Evolutionary conservation across 2,888 invertebrate species (phyloP), one percentile per base, ranked within the genome.

Genomic region (Macrophya alboannulata): DNA sequence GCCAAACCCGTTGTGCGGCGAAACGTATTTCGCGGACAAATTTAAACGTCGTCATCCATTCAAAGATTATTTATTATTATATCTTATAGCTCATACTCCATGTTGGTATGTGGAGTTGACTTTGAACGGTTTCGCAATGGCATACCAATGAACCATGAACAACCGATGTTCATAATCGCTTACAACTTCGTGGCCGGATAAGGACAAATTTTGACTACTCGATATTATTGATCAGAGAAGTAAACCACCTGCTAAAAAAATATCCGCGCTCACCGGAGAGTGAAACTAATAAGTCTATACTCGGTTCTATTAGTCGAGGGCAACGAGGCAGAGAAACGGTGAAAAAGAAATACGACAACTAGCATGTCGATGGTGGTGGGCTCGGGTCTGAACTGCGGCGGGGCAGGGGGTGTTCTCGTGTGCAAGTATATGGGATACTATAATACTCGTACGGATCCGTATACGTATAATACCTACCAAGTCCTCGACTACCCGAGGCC

Each of bases 271-370:
- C 83, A 48, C 25, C 37, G 68, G 31, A 83, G 51, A 83, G 68
- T 51, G 83, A 68, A 68, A 68, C 68, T 83, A 68, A 83, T 83
- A 83, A 48, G 48, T 71, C 48, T n/a, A 68, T 45, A 45, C 31
- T 68, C 48, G 37, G 68, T 25, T 83, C 68, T 65, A 68, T 71
- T 65, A 65, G 71, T 68, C 48, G 48, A 68, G 68, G 83, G 83
- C 51, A 71, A 83, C 83, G 83, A 71, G 83, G 68, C 81, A 81
- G 43, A 81, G 81, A 81, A 62, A 81, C 59, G 62, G 43, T 62
- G 43, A 62, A 81, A 81, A 81, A 81, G 51, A 62, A 81, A 81
- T 15, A 77, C 25, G 55, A 43, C 51, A 81, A 81, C 81, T 31
- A 40, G 21, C 81, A 40, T 81, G 25, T 81, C 59, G 59, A 43